Evolutionary conservation across 2,113 vertebrate species (phyloP), one percentile per base, ranked within the genome.

Genomic region (Toxotes jaculatrix): DNA sequence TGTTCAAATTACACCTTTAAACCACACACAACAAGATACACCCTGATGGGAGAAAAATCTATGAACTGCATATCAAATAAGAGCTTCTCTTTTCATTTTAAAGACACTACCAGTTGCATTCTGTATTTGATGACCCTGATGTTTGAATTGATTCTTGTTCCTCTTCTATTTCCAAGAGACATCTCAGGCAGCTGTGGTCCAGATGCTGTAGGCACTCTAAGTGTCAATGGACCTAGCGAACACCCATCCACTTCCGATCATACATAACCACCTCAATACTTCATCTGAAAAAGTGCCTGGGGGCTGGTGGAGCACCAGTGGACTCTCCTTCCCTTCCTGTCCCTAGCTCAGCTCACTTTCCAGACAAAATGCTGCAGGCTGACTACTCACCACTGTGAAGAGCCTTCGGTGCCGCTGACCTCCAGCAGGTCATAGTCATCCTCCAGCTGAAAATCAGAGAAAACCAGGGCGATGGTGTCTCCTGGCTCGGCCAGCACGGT

Each of bases 401-500:
- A 96, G 77, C 97, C 98, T 55, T 99, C 98, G 0, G 98, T 99
- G 82, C 98, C 98, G 23, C 96, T 98, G 82, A 99, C 97, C 91
- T 99, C 98, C 88, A 99, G 86, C 5, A 99, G 96, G 65, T 99
- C 98, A 0, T 99, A 99, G 59, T 97, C 97, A 0, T 99, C 98
- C 93, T 99, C 98, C 90, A 99, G 93, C 88, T 98, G 98, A 79
- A 99, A 99, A 94, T 99, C 98, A 40, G 96, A 96, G 88, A 99
- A 99, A 69, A 99, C 97, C 94, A 99, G 89, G 51, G 98, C 97
- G 0, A 99, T 99, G 83, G 98, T 99, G 95, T 99, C 98, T 1
- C 98, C 98, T 0, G 97, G 97, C 79, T 99, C 98, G 0, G 98
- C 98, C 34, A 99, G 96, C 79, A 99, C 96, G 27, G 98, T 99